phyloP scores from a whole-genome alignment of 2,113 vertebrate species.

The Jacana jacana region DNA sequence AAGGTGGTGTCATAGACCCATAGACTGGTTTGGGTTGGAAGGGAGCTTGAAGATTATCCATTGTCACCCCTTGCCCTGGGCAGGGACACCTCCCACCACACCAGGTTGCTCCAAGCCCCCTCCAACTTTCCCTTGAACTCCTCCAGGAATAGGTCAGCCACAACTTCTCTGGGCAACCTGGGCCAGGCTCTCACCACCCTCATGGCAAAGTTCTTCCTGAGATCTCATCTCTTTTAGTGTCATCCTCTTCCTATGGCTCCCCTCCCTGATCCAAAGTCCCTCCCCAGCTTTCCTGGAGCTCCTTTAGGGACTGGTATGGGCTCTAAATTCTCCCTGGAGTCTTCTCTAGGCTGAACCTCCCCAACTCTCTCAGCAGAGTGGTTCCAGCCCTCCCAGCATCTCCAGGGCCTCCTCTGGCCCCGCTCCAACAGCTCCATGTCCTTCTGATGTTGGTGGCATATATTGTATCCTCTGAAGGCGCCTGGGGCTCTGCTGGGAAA shows the following conservation, averaged over 20 bases:
- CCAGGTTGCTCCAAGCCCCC: background rate
- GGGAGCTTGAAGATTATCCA: background rate
- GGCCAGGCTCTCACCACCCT: no score
- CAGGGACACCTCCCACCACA: background rate
- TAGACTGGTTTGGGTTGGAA: background rate
- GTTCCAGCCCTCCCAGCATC: background rate
- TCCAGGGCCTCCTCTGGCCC: background rate
- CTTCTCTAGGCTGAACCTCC: background rate
- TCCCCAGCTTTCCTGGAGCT: background rate
- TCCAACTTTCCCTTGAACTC: background rate
- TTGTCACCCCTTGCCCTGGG: background rate
- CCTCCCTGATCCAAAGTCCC: background rate
- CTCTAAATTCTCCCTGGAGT: background rate
- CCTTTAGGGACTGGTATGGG: background rate
- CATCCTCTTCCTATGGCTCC: background rate
- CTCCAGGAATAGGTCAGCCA: background rate
- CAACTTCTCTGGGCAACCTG: background rate
- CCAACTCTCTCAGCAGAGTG: background rate
- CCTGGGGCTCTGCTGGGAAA: no score
- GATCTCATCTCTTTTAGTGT: background rate
- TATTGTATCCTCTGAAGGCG: accelerated
- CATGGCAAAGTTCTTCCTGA: no score
- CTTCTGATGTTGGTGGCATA: no score
- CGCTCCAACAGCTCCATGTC: background rate
- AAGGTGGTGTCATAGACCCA: background rate